Evolutionary conservation across 2,888 invertebrate genomes (phyloP).

Genomic region (Drosophila setosimentum): DNA sequence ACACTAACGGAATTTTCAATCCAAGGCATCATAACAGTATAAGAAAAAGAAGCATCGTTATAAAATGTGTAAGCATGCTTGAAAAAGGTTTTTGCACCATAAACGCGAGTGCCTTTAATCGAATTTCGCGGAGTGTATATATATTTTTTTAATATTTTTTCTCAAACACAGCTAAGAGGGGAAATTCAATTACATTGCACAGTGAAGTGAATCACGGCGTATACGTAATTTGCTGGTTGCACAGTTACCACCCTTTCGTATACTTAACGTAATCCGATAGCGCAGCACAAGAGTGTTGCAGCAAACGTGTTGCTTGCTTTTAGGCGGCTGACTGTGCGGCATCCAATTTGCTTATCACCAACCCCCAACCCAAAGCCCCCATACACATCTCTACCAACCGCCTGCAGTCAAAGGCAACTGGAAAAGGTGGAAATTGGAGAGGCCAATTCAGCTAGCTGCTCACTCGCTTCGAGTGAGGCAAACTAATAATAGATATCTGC

Average conservation of each 20-base stretch:
- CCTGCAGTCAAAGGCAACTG: conserved; percentile 10
- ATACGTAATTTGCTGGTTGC: conserved; percentile 1
- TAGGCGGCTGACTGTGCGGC: conserved; percentile 10
- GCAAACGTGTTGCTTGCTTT: conserved; percentile 29
- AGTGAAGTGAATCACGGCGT: conserved; percentile 21
- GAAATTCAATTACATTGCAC: background rate
- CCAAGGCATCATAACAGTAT: no score
- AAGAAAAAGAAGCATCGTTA: no score
- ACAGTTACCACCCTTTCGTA: conserved; percentile 7
- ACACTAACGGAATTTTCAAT: no score
- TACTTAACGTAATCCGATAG: conserved; percentile 20
- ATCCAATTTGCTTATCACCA: conserved; percentile 1
- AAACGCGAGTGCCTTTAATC: no score
- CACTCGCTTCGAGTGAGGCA: conserved; percentile 11
- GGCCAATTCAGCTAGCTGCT: conserved; percentile 2
- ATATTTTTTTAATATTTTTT: background rate
- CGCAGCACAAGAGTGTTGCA: background rate
- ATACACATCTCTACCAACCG: background rate
- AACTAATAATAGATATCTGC: conserved; percentile 43
- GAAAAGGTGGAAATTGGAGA: conserved; percentile 41
- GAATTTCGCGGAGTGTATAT: no score
- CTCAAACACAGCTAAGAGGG: background rate
- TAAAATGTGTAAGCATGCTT: no score
- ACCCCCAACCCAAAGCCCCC: background rate
- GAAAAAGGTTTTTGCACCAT: no score